Evolutionary conservation across 2,888 invertebrate genomes (phyloP).

Genomic region (Masnerella sp.): DNA sequence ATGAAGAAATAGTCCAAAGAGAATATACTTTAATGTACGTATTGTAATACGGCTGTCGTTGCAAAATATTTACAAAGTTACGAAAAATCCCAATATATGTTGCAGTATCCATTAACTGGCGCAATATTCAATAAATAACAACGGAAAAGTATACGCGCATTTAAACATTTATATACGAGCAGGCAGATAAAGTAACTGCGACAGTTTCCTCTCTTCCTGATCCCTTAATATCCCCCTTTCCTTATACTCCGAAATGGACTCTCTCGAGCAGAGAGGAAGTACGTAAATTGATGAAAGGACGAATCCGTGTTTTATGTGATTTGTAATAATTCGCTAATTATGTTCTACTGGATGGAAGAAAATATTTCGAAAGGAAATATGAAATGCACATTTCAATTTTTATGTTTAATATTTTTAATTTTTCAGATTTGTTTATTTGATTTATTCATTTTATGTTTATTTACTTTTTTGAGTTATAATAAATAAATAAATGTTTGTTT

Average conservation of each 20-base stretch:
- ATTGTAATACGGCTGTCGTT: too few species aligned
- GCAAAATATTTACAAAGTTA: too few species aligned
- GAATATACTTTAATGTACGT: too few species aligned
- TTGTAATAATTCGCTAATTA: slow-evolving; percentile 50
- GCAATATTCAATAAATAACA: slow-evolving; percentile 34
- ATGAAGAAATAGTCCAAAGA: too few species aligned
- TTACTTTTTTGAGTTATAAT: too few species aligned
- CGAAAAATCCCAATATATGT: too few species aligned
- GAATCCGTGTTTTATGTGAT: slow-evolving; percentile 39
- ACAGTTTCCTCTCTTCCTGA: slow-evolving; percentile 38
- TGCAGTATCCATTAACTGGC: slow-evolving; percentile 18
- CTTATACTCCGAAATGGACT: slow-evolving; percentile 37
- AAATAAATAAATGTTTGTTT: too few species aligned
- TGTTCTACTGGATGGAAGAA: slow-evolving; percentile 3
- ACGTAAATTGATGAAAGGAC: slow-evolving; percentile 46
- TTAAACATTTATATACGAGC: slow-evolving; percentile 34
- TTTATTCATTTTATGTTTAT: too few species aligned
- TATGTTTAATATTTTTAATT: too few species aligned
- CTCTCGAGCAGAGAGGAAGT: slow-evolving; percentile 5
- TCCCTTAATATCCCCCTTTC: slow-evolving; percentile 44
- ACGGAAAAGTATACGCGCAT: slow-evolving; percentile 16
- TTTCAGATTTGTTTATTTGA: too few species aligned
- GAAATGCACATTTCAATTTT: not conserved
- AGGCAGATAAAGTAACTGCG: slow-evolving; percentile 30
- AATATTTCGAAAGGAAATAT: not conserved